Percentiles rank a stretch among this genome's conserved stretches.
These are phyloP conservation scores for Notolepis coatsorum DNA, from an alignment of 2,797 vertebrate species.

Conservation along the genomic window DNA sequence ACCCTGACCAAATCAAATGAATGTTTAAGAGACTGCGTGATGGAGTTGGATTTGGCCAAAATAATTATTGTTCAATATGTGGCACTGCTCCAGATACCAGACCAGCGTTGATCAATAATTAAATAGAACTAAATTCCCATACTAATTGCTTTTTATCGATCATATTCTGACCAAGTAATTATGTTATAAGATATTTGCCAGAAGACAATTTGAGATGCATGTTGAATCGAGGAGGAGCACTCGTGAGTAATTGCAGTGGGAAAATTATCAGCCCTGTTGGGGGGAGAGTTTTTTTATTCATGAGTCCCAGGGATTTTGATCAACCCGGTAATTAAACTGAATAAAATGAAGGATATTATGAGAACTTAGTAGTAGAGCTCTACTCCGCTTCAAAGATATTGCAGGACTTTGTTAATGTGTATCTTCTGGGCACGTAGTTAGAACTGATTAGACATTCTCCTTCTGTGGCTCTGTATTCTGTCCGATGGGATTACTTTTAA, in stretches of 20 bases:
- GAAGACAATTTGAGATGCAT: conserved; percentile 15
- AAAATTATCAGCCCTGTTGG: conserved; percentile 6
- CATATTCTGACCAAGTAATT: conserved; percentile 40
- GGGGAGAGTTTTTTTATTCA: not conserved
- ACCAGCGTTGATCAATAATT: conserved; percentile 46
- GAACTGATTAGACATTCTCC: not conserved
- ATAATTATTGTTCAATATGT: conserved; percentile 15
- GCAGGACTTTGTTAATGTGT: not conserved
- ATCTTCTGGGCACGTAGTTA: not conserved
- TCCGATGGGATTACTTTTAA: too few relatives aligned
- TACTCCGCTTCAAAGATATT: too few relatives aligned
- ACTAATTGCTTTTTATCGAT: conserved; percentile 57
- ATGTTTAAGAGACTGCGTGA: conserved; percentile 16
- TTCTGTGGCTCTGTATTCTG: not conserved
- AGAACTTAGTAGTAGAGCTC: too few relatives aligned
- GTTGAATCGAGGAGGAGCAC: conserved; percentile 26
- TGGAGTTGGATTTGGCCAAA: conserved; percentile 26
- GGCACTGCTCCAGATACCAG: conserved; percentile 20
- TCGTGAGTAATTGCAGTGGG: conserved; percentile 16
- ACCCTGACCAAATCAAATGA: conserved; percentile 30
- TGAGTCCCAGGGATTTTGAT: not conserved
- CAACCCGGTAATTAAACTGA: too few relatives aligned
- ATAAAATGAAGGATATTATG: too few relatives aligned
- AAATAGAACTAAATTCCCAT: conserved; percentile 40
- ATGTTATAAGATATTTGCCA: conserved; percentile 36